Percentiles rank a stretch among this genome's conserved stretches.
phyloP scores from a whole-genome alignment of 2,888 invertebrate genomes.

The Tenthredo scrophulariae region DNA sequence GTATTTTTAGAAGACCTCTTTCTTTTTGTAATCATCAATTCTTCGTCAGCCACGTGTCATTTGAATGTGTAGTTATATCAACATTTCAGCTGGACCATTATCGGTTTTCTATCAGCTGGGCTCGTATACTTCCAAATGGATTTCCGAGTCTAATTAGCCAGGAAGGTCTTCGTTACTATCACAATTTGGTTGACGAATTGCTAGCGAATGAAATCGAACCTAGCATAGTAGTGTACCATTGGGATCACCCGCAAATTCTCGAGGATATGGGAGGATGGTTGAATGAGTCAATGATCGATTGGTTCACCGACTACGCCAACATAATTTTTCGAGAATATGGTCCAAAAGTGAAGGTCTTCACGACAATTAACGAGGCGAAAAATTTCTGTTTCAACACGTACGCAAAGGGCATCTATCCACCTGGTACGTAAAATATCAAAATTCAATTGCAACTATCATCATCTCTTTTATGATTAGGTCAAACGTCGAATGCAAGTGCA shows the following conservation, averaged over 20 bases:
- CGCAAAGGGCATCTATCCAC: conserved; percentile 74
- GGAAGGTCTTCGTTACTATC: conserved; percentile 89
- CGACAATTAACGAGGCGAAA: conserved; percentile 88
- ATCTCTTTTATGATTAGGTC: not conserved
- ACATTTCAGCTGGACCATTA: conserved; percentile 63
- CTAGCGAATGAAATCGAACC: conserved; percentile 82
- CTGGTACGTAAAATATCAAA: conserved; percentile 48
- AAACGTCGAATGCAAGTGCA: conserved; percentile 73
- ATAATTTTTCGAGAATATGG: conserved; percentile 82
- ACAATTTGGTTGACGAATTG: conserved; percentile 86
- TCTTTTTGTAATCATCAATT: not conserved
- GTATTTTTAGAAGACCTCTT: not conserved
- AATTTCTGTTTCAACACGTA: conserved; percentile 81
- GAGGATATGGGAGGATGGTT: conserved; percentile 86
- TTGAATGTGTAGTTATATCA: not conserved
- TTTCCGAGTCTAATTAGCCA: conserved; percentile 82
- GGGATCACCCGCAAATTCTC: conserved; percentile 81
- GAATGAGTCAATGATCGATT: conserved; percentile 83
- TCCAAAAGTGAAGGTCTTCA: conserved; percentile 84
- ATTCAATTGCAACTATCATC: not conserved
- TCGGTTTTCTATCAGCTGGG: conserved; percentile 65
- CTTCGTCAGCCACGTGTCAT: not conserved
- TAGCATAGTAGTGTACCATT: conserved; percentile 81
- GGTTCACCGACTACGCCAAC: conserved; percentile 83
- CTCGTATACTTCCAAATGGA: conserved; percentile 65